phyloP scores from a whole-genome alignment of 2,797 vertebrate species.

The Alfaro cultratus region DNA sequence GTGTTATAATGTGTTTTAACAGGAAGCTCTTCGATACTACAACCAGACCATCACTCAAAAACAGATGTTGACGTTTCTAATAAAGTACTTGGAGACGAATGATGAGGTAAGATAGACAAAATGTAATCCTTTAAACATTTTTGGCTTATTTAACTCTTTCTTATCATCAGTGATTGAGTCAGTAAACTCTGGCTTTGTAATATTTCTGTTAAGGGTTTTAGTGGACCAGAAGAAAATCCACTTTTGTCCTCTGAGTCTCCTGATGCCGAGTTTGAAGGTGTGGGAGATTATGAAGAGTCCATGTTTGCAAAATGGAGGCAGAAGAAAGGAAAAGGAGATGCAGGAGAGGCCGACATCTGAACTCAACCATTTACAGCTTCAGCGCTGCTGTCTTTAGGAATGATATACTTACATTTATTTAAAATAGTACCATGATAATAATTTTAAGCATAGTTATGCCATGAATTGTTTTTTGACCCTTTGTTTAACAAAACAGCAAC shows the following conservation, averaged over 20 bases:
- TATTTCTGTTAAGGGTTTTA: constrained; percentile 43
- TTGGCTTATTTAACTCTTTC: background rate
- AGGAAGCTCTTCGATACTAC: constrained; percentile 88
- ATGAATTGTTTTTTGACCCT: background rate
- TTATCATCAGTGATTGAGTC: background rate
- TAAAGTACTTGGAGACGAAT: constrained; percentile 77
- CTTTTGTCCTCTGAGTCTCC: constrained; percentile 46
- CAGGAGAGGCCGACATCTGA: constrained; percentile 33
- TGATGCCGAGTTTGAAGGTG: constrained; percentile 85
- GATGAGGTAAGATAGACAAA: constrained; percentile 77
- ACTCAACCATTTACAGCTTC: background rate
- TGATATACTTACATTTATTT: background rate
- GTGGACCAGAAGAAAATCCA: constrained; percentile 45
- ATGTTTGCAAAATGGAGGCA: constrained; percentile 85
- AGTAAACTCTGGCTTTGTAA: background rate
- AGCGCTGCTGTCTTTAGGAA: background rate
- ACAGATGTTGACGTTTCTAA: constrained; percentile 83
- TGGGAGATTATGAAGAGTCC: constrained; percentile 89
- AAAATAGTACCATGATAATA: background rate
- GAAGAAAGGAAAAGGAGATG: constrained; percentile 63
- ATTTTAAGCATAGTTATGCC: background rate
- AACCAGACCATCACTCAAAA: constrained; percentile 83
- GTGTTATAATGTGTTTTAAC: constrained; percentile 23
- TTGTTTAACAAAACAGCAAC: background rate
- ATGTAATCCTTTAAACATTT: background rate